Base-by-base conservation (phyloP, 2,797 vertebrate species). In the Anabas testudineus region DNA sequence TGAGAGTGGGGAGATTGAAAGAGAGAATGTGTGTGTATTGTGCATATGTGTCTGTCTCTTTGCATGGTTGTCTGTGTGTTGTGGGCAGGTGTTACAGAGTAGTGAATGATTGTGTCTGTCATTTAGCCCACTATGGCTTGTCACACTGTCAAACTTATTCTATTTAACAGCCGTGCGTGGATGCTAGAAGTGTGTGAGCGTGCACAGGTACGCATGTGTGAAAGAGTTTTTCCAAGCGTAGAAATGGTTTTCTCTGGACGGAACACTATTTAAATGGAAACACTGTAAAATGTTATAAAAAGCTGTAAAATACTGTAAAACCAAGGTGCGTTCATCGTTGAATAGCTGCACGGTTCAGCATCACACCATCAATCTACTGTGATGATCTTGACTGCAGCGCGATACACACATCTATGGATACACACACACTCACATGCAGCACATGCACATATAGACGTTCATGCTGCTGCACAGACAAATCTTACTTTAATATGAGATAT, bases 181-280 rank as follows among this genome's bases (percentile, higher is more conserved):
- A 46, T 36, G 41, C 34, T 32, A 55, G 24, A 48, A 26, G 54
- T 70, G 39, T 54, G 56, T 32, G 18, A 21, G 37, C 2, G 8
- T 2, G 19, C 57, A 46, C 43, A 57, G 57, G 60, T 76, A 61
- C 62, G 53, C 55, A 59, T 66, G 48, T 66, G 74, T 4, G 14
- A 46, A 59, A 54, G 52, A 60, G 76, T 48, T 78, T 80, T 52
- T 68, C 56, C 75, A 73, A 84, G 82, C 76, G 5, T 78, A 81
- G 70, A 83, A 87, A 87, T 85, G 39, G 77, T 88, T 88, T 90
- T 87, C 82, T 80, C 76, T 79, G 75, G 62, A 76, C 62, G 83
- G 78, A 87, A 71, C 70, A 78, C 64, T 71, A 77, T 85, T 87
- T 81, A 90, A 90, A 89, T 88, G 62, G 69, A 78, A 84, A 76